Conservation (phyloP, 2,797 vertebrate species). For the Pangasius djambal region DNA sequence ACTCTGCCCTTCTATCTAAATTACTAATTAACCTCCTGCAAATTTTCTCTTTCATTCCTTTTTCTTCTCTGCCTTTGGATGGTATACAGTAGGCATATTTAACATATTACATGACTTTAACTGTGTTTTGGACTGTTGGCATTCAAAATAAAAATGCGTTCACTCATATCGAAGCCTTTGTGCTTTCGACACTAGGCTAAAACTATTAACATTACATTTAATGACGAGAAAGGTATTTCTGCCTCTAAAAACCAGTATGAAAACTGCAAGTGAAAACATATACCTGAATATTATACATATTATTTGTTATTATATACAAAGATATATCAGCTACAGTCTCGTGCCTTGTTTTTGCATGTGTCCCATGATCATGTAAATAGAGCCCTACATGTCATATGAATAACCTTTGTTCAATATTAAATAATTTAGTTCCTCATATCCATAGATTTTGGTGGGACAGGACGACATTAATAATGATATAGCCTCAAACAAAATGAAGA, state of each 20-base stretch:
- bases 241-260: too few relatives aligned
- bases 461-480: neutral
- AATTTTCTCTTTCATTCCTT: neutral
- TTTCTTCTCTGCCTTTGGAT: neutral
- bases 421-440: neutral
- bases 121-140: too few relatives aligned
- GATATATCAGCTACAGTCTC: neutral
- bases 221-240: too few relatives aligned
- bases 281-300: too few relatives aligned
- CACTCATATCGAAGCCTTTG: too few relatives aligned
- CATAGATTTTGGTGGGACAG: neutral
- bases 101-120: too few relatives aligned
- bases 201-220: too few relatives aligned
- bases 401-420: neutral
- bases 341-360: neutral
- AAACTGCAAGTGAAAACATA: too few relatives aligned
- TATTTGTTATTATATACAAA: neutral
- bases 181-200: too few relatives aligned
- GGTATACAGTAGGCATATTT: neutral
- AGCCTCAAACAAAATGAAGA: too few relatives aligned
- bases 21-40: neutral
- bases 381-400: neutral
- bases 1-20: neutral
- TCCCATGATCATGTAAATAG: neutral
- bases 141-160: too few relatives aligned